phyloP scores from a whole-genome alignment of 2,888 invertebrate genomes.

The Sympetrum striolatum region DNA sequence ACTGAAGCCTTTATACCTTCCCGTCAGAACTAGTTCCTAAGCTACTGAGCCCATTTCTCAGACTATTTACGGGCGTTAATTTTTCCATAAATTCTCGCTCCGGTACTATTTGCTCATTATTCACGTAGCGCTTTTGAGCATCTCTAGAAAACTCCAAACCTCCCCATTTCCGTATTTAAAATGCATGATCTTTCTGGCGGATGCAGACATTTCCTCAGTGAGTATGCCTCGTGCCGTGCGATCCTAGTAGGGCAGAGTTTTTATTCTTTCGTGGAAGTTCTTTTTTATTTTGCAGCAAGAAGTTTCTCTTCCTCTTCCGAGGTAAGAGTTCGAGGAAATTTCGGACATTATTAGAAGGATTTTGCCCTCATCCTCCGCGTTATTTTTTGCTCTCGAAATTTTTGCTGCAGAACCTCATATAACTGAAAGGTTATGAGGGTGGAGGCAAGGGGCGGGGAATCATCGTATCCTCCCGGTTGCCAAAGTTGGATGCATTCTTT shows the following conservation, averaged over 20 bases:
- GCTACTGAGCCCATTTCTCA: background rate
- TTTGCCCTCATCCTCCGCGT: background rate
- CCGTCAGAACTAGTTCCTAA: background rate
- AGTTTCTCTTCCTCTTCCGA: background rate
- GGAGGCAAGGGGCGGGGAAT: background rate
- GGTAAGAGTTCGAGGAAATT: conserved; percentile 8
- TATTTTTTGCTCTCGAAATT: background rate
- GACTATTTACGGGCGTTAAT: background rate
- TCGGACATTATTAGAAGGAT: background rate
- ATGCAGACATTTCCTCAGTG: background rate
- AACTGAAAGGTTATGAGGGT: background rate
- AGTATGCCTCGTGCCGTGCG: background rate
- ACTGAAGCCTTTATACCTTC: too few species aligned
- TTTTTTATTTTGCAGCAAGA: background rate
- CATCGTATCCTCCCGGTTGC: background rate
- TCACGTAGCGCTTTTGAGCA: background rate
- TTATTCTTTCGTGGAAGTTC: background rate
- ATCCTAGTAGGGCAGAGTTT: background rate
- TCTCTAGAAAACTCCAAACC: background rate
- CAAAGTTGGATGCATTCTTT: background rate
- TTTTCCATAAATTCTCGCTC: background rate
- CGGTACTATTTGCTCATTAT: background rate
- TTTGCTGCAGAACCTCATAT: background rate
- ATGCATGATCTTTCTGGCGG: background rate
- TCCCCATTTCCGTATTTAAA: background rate